Conservation (phyloP, 2,797 vertebrate species). For the Capromys pilorides region DNA sequence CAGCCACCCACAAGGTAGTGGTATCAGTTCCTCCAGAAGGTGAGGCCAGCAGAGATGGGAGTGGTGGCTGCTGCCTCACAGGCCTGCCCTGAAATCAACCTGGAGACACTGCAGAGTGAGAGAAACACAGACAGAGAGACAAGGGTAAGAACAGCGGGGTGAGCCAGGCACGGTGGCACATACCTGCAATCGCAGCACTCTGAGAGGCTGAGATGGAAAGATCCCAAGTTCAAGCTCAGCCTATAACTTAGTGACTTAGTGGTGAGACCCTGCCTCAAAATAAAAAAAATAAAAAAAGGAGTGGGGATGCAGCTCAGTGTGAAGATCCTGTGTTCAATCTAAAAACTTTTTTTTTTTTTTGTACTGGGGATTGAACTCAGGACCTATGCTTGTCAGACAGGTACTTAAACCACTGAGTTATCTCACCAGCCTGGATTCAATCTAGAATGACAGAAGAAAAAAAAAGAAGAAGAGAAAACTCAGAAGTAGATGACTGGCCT, state of each 20-base stretch:
- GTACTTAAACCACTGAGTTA: too few relatives aligned
- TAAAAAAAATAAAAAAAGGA: background rate
- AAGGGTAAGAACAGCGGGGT: rapidly evolving
- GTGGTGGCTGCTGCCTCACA: background rate
- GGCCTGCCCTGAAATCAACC: background rate
- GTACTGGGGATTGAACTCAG: too few relatives aligned
- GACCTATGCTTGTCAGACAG: too few relatives aligned
- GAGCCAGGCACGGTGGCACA: background rate
- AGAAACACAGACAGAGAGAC: background rate
- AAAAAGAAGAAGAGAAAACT: background rate
- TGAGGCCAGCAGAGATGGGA: background rate
- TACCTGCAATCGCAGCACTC: background rate
- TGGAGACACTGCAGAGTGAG: background rate
- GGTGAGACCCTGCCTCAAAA: background rate
- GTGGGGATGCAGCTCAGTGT: background rate
- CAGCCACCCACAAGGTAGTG: background rate
- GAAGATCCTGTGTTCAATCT: background rate
- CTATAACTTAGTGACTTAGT: background rate
- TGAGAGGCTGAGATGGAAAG: background rate
- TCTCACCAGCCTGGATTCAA: background rate
- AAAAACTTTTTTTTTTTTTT: too few relatives aligned
- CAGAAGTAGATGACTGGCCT: background rate
- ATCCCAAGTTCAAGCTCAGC: background rate
- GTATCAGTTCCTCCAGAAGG: background rate
- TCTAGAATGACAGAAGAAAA: background rate